A percentile compares a stretch with the other conserved stretches of the same genome.
Conservation (phyloP, 2,888 invertebrate species). For the Sphinx pinastri region DNA sequence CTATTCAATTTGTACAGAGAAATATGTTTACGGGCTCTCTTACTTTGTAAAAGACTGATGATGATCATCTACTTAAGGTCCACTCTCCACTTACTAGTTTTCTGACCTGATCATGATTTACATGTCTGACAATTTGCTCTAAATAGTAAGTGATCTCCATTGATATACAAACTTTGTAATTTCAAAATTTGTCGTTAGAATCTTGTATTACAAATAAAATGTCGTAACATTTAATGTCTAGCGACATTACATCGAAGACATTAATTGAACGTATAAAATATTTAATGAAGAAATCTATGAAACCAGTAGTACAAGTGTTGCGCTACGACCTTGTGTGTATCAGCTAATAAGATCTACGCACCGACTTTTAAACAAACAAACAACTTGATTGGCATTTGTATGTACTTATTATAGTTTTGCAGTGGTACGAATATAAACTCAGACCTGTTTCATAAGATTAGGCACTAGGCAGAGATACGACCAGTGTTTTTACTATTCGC, state of each 20-base stretch:
- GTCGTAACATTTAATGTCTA: background rate
- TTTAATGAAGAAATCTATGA: constrained; percentile 12
- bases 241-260: constrained; percentile 4
- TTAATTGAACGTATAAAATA: background rate
- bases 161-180: no score
- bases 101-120: no score
- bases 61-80: no score
- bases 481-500: no score
- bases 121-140: no score
- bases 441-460: background rate
- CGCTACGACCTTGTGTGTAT: constrained; percentile 4
- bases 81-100: no score
- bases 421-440: background rate
- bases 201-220: background rate
- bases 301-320: constrained; percentile 12
- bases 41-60: no score
- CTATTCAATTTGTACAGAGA: no score
- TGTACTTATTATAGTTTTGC: background rate
- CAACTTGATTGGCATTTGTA: constrained; percentile 9
- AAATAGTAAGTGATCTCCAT: no score
- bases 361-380: constrained; percentile 19
- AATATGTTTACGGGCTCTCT: no score
- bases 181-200: no score
- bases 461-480: no score
- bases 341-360: constrained; percentile 14